These are phyloP conservation scores for Bothrops jararaca DNA, from an alignment of 2,113 vertebrate genomes.

Conservation along the genomic window DNA sequence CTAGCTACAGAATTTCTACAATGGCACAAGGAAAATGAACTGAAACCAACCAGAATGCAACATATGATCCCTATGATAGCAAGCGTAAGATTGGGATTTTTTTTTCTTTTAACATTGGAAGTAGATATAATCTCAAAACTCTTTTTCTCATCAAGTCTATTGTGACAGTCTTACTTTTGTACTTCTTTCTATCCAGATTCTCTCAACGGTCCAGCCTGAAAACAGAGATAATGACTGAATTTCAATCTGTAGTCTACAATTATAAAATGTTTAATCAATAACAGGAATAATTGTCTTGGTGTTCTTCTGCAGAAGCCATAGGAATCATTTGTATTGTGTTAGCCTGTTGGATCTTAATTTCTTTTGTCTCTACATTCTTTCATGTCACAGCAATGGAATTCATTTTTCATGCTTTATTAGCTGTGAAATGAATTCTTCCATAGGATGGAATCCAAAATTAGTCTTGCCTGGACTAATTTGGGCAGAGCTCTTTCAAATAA, in stretches of 20 bases:
- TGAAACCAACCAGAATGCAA: neutral
- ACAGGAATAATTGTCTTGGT: neutral
- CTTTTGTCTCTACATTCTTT: neutral
- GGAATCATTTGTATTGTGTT: neutral
- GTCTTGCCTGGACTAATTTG: neutral
- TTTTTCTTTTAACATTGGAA: neutral
- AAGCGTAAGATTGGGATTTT: neutral
- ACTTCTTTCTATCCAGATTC: neutral
- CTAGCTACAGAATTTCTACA: neutral
- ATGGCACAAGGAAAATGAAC: neutral
- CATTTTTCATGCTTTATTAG: conserved; percentile 1
- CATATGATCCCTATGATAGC: neutral
- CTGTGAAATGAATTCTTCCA: neutral
- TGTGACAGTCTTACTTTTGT: neutral
- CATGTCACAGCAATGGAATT: neutral
- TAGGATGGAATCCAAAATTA: neutral
- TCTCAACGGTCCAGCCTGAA: neutral
- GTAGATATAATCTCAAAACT: neutral
- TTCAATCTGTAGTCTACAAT: neutral
- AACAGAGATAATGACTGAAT: neutral
- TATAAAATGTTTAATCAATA: neutral
- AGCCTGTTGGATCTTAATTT: conserved; percentile 2
- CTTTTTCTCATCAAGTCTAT: neutral
- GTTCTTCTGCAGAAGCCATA: neutral
- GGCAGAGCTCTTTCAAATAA: no score